Conservation (phyloP, 2,113 vertebrate genomes). For the Festucalex cinctus region DNA sequence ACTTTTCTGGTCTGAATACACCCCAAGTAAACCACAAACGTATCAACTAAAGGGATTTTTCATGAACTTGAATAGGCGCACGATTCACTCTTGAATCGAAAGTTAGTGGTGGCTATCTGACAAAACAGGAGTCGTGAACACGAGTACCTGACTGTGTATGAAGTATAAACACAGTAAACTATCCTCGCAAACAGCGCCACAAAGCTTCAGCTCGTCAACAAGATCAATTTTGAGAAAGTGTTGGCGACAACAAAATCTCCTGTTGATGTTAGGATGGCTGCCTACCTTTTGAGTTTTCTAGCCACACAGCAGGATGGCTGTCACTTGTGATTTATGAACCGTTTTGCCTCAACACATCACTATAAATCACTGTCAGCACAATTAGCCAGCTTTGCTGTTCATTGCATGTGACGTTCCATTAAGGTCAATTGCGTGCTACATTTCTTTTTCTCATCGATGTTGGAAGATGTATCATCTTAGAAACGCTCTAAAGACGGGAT, state of each 20-base stretch:
- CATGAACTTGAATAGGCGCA: too few species aligned
- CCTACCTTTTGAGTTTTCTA: constrained; percentile 30
- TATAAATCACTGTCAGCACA: constrained; percentile 56
- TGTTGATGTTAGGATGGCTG: constrained; percentile 9
- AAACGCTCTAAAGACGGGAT: neutral
- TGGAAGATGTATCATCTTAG: constrained; percentile 6
- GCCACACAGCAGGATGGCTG: constrained; percentile 42
- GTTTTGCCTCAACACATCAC: constrained; percentile 45
- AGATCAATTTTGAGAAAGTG: neutral
- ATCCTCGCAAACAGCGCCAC: neutral
- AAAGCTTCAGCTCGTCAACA: constrained; percentile 1
- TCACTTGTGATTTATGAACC: constrained; percentile 67
- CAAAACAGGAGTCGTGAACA: neutral
- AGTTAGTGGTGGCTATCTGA: too few species aligned
- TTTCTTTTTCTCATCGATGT: neutral
- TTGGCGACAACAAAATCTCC: constrained; percentile 13
- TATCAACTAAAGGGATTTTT: too few species aligned
- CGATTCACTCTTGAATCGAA: too few species aligned
- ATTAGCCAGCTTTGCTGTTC: constrained; percentile 37
- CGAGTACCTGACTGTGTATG: neutral
- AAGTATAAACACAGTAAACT: neutral
- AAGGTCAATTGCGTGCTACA: neutral
- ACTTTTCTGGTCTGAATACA: too few species aligned
- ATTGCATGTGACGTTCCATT: constrained; percentile 11
- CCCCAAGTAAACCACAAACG: too few species aligned